Percentiles rank a stretch among this genome's conserved stretches.
Conservation (phyloP, 2,797 vertebrate species). For the Dipus sagitta region DNA sequence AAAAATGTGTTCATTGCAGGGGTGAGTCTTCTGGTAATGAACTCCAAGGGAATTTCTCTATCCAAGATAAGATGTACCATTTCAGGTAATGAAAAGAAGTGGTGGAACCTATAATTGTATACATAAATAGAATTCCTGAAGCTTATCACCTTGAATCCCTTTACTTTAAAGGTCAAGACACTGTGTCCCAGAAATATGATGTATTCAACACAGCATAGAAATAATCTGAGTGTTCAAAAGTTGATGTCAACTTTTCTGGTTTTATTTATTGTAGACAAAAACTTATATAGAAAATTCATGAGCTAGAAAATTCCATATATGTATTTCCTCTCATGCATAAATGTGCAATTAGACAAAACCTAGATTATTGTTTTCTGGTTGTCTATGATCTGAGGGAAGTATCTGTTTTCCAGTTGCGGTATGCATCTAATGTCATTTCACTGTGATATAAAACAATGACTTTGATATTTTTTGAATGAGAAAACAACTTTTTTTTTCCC, state of each 20-base stretch:
- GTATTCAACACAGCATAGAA: neutral
- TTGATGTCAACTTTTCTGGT: neutral
- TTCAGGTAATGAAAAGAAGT: neutral
- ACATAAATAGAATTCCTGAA: neutral
- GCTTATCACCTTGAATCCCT: neutral
- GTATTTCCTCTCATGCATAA: conserved; percentile 11
- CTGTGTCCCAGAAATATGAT: neutral
- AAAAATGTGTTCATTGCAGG: neutral
- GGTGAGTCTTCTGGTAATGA: neutral
- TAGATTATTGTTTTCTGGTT: neutral
- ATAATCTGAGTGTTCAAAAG: conserved; percentile 18
- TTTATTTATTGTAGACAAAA: neutral
- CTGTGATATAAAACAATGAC: neutral
- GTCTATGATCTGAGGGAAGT: neutral
- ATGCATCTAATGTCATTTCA: conserved; percentile 20
- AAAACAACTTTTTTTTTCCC: neutral
- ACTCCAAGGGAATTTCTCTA: neutral
- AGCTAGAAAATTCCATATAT: neutral
- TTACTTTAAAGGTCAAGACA: neutral
- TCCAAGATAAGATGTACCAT: neutral
- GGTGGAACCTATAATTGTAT: neutral
- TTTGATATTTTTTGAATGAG: conserved; percentile 38
- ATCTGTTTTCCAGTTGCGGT: neutral
- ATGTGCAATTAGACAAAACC: neutral
- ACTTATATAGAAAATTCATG: neutral